phyloP scores from a whole-genome alignment of 1,140 invertebrate genomes.

The Mactra quadrangularis region DNA sequence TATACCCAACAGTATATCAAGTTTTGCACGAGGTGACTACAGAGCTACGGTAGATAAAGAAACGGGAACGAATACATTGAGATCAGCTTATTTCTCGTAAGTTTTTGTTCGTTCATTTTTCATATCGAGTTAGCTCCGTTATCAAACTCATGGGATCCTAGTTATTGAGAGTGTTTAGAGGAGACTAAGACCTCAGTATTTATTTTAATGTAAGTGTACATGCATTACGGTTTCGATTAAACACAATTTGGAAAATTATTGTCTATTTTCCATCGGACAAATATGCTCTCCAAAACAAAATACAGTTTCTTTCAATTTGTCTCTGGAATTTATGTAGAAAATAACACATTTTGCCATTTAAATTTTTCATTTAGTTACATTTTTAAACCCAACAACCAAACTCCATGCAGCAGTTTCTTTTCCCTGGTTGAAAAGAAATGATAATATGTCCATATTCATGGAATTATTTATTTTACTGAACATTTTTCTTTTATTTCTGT shows the following conservation, averaged over 20 bases:
- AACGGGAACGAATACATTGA: slow-evolving; percentile 29
- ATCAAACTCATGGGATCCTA: neutral
- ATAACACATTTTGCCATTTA: too few species aligned
- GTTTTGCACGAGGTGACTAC: slow-evolving; percentile 56
- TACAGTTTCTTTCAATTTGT: too few species aligned
- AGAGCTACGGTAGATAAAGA: slow-evolving; percentile 35
- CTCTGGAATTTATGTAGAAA: too few species aligned
- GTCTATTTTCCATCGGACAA: too few species aligned
- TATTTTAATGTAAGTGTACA: neutral
- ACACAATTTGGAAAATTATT: too few species aligned
- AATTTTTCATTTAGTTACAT: too few species aligned
- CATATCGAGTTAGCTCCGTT: neutral
- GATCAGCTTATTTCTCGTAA: slow-evolving; percentile 53
- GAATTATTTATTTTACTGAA: neutral
- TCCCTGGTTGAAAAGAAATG: too few species aligned
- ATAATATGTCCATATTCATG: too few species aligned
- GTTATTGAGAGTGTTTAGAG: neutral
- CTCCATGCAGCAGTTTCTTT: too few species aligned
- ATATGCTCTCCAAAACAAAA: too few species aligned
- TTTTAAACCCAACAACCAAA: too few species aligned
- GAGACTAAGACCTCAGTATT: neutral
- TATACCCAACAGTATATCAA: slow-evolving; percentile 34
- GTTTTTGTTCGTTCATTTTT: neutral
- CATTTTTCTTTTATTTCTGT: neutral
- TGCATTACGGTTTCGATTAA: too few species aligned